Evolutionary conservation across 2,888 invertebrate genomes (phyloP), one percentile per base, ranked within the genome.

Genomic region (Apomyelois bistriatella): DNA sequence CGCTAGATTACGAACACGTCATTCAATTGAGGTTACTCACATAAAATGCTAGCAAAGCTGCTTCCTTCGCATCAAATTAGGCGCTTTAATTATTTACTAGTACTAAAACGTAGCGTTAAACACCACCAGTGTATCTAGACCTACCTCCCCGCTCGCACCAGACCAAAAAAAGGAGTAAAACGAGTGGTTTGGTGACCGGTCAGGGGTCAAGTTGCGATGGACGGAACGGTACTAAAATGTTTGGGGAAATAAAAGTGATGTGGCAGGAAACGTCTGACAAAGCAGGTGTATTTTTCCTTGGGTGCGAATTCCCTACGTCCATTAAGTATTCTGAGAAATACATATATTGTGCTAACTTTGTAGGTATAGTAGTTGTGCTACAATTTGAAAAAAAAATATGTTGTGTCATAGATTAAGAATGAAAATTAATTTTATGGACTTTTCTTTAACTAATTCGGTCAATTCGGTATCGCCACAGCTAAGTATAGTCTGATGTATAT

Each of bases 21-120:
- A 73, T 81, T 63, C 78, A 81, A 85, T 82, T 71, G 72, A 70
- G 78, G 71, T 64, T 64, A 70, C 76, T 63, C 73, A 72, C 83
- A 77, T 86, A 86, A 89, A 88, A 75, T 72, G 73, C 72, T 70
- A 70, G 67, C 62, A 66, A 72, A 73, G 68, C 73, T 73, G 72
- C 73, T 78, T 79, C 78, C 72, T 65, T 74, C 84, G 72, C 89
- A 90, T 89, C 89, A 88, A 90, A 90, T 90, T 90, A 88, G 82
- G 78, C 65, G 79, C 74, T 83, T 79, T 84, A 85, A 85, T 87
- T 88, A 87, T 90, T 88, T 87, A 88, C 86, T 82, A 79, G 80
- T 79, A 84, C 75, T 90, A 86, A 88, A 89, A 84, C 82, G 65
- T 74, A 72, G 73, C 73, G 78, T 76, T 79, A 79, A 78, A 75